A percentile compares a stretch with the other conserved stretches of the same genome.
Evolutionary conservation across 1,140 invertebrate species (phyloP).

Genomic region (Meteorus sp.): DNA sequence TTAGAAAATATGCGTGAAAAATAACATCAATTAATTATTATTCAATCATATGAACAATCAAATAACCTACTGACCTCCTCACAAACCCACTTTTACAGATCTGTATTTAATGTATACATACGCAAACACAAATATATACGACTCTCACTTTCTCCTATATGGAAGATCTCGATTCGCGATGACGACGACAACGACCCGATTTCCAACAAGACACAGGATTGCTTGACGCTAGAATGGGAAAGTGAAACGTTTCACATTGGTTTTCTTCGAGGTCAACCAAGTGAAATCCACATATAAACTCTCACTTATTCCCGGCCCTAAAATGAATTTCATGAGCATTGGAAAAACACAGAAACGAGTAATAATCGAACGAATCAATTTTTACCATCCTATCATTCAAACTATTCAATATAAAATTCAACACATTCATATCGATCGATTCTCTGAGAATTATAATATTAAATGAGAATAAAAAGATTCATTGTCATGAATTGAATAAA

Average conservation of each 20-base stretch:
- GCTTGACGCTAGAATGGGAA: constrained; percentile 39
- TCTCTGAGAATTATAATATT: too few species aligned
- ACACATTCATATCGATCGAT: too few species aligned
- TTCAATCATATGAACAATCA: background rate
- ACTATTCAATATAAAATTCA: too few species aligned
- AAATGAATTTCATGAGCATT: background rate
- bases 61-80: constrained; percentile 15
- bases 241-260: constrained; percentile 38
- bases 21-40: background rate
- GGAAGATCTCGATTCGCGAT: constrained; percentile 35
- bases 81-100: too few species aligned
- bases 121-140: too few species aligned
- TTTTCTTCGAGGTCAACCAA: constrained; percentile 27
- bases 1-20: background rate
- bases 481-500: background rate
- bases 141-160: constrained; percentile 51
- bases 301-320: constrained; percentile 5
- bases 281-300: constrained; percentile 27
- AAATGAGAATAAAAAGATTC: constrained; percentile 1
- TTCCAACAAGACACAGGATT: constrained; percentile 32
- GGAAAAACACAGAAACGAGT: background rate
- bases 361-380: too few species aligned
- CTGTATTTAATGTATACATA: too few species aligned
- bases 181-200: too few species aligned
- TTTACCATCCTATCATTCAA: too few species aligned